Conservation (phyloP, 2,113 vertebrate genomes). For the Ciconia boyciana region DNA sequence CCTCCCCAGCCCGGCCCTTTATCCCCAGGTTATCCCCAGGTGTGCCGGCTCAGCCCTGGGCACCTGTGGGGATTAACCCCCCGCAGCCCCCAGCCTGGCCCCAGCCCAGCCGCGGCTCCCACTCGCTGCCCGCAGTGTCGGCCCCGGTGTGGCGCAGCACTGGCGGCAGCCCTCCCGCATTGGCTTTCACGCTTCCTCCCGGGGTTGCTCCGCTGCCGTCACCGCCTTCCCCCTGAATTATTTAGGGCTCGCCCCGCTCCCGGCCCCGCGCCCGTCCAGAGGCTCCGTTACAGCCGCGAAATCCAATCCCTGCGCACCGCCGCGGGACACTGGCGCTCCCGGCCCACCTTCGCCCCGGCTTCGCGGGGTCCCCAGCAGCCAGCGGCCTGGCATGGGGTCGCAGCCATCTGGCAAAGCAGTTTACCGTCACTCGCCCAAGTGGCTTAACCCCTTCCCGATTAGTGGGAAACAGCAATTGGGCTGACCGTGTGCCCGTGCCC, state of each 20-base stretch:
- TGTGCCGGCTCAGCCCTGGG: background rate
- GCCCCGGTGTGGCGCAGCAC: rapidly evolving
- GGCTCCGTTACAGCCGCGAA: constrained; percentile 60
- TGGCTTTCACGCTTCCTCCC: background rate
- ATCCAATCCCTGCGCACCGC: background rate
- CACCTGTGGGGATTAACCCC: background rate
- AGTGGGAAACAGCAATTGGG: background rate
- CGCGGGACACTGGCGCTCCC: background rate
- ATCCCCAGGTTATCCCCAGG: background rate
- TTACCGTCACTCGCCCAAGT: background rate
- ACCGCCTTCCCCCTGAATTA: constrained; percentile 57
- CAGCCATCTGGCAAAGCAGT: constrained; percentile 50
- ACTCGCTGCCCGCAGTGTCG: rapidly evolving
- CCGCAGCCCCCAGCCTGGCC: background rate
- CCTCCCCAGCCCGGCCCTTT: background rate
- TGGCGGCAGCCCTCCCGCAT: background rate
- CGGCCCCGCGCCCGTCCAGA: background rate
- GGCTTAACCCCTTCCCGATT: background rate
- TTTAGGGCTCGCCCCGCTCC: constrained; percentile 31
- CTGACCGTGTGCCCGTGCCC: background rate
- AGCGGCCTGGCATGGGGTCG: background rate
- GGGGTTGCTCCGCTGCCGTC: background rate
- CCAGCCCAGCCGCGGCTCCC: background rate
- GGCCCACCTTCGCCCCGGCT: background rate
- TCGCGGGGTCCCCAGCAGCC: background rate